A percentile compares a stretch with the other conserved stretches of the same genome.
Evolutionary conservation across 1,140 invertebrate species (phyloP).

Genomic region (Chionoecetes opilio): DNA sequence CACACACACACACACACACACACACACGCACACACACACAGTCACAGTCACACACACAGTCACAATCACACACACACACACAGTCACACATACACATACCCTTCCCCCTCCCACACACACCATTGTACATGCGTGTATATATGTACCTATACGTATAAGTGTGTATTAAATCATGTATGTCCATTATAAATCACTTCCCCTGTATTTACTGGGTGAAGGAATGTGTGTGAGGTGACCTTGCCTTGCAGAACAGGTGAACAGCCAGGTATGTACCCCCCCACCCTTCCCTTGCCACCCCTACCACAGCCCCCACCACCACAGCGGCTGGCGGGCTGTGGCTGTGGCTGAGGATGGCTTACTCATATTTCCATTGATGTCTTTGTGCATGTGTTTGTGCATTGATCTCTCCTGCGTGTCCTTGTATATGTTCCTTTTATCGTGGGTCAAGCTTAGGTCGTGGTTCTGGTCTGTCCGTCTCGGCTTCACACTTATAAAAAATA

Average conservation of each 20-base stretch:
- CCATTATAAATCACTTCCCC: not conserved
- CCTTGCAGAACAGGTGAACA: slow-evolving; percentile 16
- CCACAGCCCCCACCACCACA: not conserved
- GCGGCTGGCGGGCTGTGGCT: not conserved
- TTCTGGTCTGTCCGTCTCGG: not conserved
- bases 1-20: too few relatives aligned
- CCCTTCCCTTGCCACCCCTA: not conserved
- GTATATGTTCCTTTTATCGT: not conserved
- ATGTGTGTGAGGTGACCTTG: not conserved
- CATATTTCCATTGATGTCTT: not conserved
- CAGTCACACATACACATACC: too few relatives aligned
- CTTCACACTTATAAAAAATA: too few relatives aligned
- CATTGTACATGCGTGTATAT: too few relatives aligned
- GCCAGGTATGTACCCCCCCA: slow-evolving; percentile 5
- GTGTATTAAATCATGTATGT: not conserved
- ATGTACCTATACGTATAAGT: too few relatives aligned
- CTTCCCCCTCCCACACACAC: too few relatives aligned
- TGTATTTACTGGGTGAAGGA: not conserved
- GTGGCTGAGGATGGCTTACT: not conserved
- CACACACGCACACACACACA: too few relatives aligned
- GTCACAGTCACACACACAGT: too few relatives aligned
- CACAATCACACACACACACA: too few relatives aligned
- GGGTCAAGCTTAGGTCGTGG: slow-evolving; percentile 34
- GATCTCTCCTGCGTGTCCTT: not conserved
- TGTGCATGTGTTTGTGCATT: not conserved